Conservation (phyloP, 2,113 vertebrate genomes). For the Camelus dromedarius region DNA sequence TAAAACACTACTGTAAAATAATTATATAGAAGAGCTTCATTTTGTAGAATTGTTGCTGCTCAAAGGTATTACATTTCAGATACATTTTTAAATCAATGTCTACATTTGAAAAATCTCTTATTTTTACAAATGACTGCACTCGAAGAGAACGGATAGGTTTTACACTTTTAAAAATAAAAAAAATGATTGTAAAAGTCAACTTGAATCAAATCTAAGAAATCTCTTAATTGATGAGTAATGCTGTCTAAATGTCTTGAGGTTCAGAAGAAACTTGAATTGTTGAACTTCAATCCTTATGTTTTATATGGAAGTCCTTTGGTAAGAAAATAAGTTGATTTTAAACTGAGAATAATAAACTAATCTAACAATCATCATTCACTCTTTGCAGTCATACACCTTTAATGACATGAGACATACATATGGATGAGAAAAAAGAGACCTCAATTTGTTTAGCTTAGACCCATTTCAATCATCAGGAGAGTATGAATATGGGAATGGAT, state of each 20-base stretch:
- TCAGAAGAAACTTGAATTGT: slow-evolving; percentile 41
- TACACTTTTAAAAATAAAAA: neutral
- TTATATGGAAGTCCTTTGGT: slow-evolving; percentile 62
- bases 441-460: slow-evolving; percentile 79
- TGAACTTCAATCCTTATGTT: neutral
- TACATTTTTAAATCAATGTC: neutral
- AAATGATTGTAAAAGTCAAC: neutral
- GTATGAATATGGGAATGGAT: neutral
- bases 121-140: neutral
- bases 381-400: slow-evolving; percentile 21
- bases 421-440: slow-evolving; percentile 71
- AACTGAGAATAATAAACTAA: slow-evolving; percentile 28
- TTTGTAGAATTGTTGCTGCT: neutral
- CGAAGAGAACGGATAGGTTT: neutral
- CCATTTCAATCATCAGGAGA: slow-evolving; percentile 74
- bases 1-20: neutral
- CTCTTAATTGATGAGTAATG: neutral
- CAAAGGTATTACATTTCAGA: neutral
- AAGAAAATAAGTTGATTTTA: slow-evolving; percentile 29
- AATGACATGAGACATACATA: slow-evolving; percentile 49
- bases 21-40: neutral
- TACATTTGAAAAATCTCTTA: neutral
- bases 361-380: neutral
- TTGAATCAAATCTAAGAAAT: neutral
- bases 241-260: neutral